Evolutionary conservation across 2,888 invertebrate species (phyloP).

Genomic region (Cynaeus angustus): DNA sequence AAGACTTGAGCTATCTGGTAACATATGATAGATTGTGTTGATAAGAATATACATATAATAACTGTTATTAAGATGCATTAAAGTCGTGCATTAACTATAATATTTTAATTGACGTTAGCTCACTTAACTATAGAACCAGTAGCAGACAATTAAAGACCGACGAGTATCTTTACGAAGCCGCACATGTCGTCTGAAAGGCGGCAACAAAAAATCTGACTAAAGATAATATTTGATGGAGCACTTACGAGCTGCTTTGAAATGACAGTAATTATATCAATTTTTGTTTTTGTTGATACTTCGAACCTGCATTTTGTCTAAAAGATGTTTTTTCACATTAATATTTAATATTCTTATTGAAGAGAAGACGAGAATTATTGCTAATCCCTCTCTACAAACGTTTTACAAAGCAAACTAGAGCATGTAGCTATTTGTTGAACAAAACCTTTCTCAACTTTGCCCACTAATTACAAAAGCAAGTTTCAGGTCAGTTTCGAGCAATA

Average conservation of each 20-base stretch:
- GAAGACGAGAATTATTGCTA: too few species aligned
- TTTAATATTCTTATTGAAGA: too few species aligned
- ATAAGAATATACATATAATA: slow-evolving; percentile 61
- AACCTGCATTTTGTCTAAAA: too few species aligned
- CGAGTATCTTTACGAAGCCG: slow-evolving; percentile 51
- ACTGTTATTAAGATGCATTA: slow-evolving; percentile 66
- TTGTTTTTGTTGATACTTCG: too few species aligned
- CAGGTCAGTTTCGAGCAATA: slow-evolving; percentile 34
- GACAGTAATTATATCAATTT: too few species aligned
- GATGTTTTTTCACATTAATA: too few species aligned
- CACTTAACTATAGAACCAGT: slow-evolving; percentile 60
- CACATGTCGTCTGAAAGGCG: slow-evolving; percentile 22
- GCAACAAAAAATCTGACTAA: not conserved
- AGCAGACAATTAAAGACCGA: slow-evolving; percentile 62
- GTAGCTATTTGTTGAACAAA: slow-evolving; percentile 26
- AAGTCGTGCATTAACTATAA: slow-evolving; percentile 64
- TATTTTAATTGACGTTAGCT: slow-evolving; percentile 63
- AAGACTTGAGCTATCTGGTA: slow-evolving; percentile 43
- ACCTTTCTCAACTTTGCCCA: slow-evolving; percentile 22
- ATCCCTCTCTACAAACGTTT: too few species aligned
- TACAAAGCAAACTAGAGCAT: not conserved
- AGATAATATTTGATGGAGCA: not conserved
- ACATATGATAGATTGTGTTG: slow-evolving; percentile 53
- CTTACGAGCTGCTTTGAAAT: too few species aligned
- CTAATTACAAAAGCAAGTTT: slow-evolving; percentile 39